Conservation (phyloP, 2,888 invertebrate genomes). For the Nudaria mundana region DNA sequence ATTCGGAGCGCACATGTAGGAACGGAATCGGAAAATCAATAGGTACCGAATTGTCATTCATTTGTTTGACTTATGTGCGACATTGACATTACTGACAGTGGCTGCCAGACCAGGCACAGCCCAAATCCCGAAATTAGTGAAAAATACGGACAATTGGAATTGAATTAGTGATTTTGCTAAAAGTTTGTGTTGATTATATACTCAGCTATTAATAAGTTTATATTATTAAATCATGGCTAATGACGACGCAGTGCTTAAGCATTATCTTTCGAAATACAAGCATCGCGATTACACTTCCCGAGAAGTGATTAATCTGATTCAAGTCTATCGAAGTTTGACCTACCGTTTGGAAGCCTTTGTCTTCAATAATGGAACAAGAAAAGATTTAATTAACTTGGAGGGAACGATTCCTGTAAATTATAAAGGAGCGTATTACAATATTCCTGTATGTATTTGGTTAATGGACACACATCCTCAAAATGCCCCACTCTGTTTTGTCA, state of each 20-base stretch:
- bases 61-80: no score
- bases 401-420: conserved; percentile 97
- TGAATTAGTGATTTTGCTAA: no score
- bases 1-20: no score
- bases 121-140: no score
- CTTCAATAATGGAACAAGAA: conserved; percentile 92
- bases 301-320: conserved; percentile 69
- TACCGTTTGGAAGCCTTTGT: conserved; percentile 82
- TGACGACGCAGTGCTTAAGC: conserved; percentile 65
- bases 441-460: conserved; percentile 97
- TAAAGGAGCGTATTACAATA: conserved; percentile 95
- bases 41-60: no score
- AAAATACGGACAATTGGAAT: no score
- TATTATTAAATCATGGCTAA: conserved; percentile 60
- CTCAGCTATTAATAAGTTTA: no score
- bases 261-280: conserved; percentile 69
- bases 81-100: no score
- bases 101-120: no score
- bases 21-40: no score
- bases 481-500: conserved; percentile 97
- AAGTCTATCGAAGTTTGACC: conserved; percentile 67
- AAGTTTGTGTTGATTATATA: no score
- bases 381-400: conserved; percentile 90
- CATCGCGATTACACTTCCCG: conserved; percentile 68
- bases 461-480: conserved; percentile 98